A percentile compares a stretch with the other conserved stretches of the same genome.
phyloP scores from a whole-genome alignment of 92 coral and sea anemone species.

The Isaurus tuberculatus region DNA sequence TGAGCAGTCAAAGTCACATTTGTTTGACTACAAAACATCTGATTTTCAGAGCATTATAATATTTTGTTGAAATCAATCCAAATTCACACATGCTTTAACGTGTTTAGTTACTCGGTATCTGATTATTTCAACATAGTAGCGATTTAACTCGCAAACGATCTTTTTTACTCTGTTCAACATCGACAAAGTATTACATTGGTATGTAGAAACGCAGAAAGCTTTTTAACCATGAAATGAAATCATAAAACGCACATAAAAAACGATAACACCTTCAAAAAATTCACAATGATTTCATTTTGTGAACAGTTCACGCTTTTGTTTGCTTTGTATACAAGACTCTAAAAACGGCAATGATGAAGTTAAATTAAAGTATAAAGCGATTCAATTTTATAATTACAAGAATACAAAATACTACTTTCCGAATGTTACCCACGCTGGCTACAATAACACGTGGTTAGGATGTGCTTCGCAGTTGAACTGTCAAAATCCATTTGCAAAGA shows the following conservation, averaged over 20 bases:
- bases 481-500: slow-evolving; percentile 30
- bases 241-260: background rate
- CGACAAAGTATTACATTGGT: background rate
- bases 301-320: background rate
- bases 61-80: background rate
- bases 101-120: background rate
- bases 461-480: slow-evolving; percentile 8
- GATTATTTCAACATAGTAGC: background rate
- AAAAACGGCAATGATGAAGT: background rate
- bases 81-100: background rate
- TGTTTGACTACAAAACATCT: background rate
- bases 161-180: background rate
- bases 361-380: too few relatives aligned
- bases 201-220: background rate
- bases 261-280: background rate
- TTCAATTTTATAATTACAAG: background rate
- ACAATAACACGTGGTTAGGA: slow-evolving; percentile 25
- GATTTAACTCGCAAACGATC: background rate
- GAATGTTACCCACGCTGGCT: background rate
- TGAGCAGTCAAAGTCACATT: background rate
- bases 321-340: background rate
- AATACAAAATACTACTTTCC: background rate
- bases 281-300: background rate
- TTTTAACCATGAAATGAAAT: background rate
- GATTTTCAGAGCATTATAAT: background rate